These are phyloP conservation scores for Aradophagus sp. DNA, from an alignment of 1,140 invertebrate genomes.

Conservation along the genomic window DNA sequence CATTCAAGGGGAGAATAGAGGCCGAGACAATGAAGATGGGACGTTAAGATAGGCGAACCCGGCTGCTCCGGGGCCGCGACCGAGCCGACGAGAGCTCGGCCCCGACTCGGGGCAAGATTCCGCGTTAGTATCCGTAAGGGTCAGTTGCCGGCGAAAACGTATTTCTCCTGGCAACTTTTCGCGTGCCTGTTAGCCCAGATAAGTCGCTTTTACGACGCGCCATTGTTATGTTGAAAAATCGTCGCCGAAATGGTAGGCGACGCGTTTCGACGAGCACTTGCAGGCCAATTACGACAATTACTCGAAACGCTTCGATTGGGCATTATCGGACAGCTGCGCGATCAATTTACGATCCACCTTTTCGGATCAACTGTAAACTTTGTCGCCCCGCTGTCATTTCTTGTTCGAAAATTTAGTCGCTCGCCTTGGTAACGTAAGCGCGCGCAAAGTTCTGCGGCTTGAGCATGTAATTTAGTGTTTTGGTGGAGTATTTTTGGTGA, in stretches of 20 bases:
- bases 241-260: slow-evolving; percentile 14
- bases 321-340: too few relatives aligned
- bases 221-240: slow-evolving; percentile 45
- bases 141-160: slow-evolving; percentile 61
- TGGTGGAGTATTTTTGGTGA: too few relatives aligned
- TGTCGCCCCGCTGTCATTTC: too few relatives aligned
- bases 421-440: too few relatives aligned
- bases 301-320: too few relatives aligned
- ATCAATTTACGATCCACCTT: too few relatives aligned
- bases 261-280: neutral
- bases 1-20: slow-evolving; percentile 52
- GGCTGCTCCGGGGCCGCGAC: slow-evolving; percentile 19
- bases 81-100: slow-evolving; percentile 6
- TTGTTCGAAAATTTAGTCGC: too few relatives aligned
- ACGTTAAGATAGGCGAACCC: slow-evolving; percentile 70
- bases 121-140: slow-evolving; percentile 53
- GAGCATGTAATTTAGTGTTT: too few relatives aligned
- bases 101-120: slow-evolving; percentile 30
- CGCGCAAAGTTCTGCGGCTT: too few relatives aligned
- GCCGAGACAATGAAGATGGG: slow-evolving; percentile 72
- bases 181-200: slow-evolving; percentile 51
- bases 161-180: slow-evolving; percentile 60
- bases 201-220: slow-evolving; percentile 56
- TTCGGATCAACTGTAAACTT: too few relatives aligned
- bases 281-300: slow-evolving; percentile 16